A percentile compares a stretch with the other conserved stretches of the same genome.
These are phyloP conservation scores for Trachurus trachurus DNA, from an alignment of 2,797 vertebrate species.

Conservation along the genomic window DNA sequence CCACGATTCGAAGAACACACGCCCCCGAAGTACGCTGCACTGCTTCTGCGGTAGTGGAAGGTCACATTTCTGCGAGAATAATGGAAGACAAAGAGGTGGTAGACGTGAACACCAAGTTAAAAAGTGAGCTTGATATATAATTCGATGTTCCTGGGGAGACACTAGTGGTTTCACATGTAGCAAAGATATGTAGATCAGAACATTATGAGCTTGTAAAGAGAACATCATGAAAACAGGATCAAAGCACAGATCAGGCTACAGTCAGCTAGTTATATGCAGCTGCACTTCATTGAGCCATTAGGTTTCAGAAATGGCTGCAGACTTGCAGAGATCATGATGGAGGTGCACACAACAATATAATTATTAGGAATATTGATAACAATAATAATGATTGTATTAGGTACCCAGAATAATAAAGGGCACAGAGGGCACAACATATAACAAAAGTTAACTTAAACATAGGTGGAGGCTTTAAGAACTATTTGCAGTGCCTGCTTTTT, in stretches of 20 bases:
- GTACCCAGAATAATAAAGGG: neutral
- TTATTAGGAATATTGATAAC: too few relatives aligned
- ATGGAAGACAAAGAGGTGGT: constrained; percentile 7
- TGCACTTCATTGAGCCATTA: neutral
- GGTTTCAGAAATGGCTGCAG: neutral
- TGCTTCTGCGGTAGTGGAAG: constrained; percentile 96
- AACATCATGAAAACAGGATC: neutral
- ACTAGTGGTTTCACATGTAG: neutral
- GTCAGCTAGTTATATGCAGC: neutral
- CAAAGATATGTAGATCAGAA: neutral
- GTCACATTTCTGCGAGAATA: constrained; percentile 90
- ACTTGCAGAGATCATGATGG: neutral
- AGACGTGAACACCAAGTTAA: constrained; percentile 1
- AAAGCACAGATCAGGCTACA: neutral
- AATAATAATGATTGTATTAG: too few relatives aligned
- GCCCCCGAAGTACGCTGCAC: constrained; percentile 94
- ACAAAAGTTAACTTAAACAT: neutral
- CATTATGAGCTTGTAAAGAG: neutral
- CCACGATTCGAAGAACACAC: constrained; percentile 93
- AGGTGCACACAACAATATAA: neutral
- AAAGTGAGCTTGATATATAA: neutral
- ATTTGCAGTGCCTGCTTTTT: too few relatives aligned
- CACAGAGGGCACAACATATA: neutral
- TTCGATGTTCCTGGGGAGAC: neutral
- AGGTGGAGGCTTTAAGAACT: neutral